These are phyloP conservation scores for Unio delphinus DNA, from an alignment of 2,888 invertebrate species.

Conservation along the genomic window DNA sequence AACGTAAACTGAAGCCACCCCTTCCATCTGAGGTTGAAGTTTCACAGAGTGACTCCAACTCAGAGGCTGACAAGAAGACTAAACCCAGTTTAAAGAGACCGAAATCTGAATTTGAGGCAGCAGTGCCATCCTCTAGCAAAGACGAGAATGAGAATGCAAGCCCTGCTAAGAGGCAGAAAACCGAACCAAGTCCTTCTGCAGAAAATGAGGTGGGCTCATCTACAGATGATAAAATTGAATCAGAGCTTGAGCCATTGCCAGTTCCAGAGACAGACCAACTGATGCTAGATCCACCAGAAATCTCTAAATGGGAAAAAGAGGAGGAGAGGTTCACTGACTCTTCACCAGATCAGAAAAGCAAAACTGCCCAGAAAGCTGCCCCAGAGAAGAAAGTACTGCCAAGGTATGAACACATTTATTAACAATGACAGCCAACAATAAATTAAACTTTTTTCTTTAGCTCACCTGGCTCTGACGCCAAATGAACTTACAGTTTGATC, in stretches of 20 bases:
- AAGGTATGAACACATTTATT: constrained; percentile 75
- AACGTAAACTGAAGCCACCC: constrained; percentile 8
- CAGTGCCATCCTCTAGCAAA: constrained; percentile 8
- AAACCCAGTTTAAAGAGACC: neutral
- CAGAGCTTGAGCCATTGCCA: neutral
- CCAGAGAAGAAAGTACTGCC: constrained; percentile 79
- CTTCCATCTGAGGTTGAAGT: constrained; percentile 11
- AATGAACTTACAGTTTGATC: too few relatives aligned
- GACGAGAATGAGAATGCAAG: constrained; percentile 20
- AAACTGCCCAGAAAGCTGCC: constrained; percentile 53
- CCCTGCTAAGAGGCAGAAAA: constrained; percentile 17
- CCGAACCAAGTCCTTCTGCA: neutral
- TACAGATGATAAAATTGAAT: constrained; percentile 6
- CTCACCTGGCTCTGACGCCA: too few relatives aligned
- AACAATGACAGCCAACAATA: too few relatives aligned
- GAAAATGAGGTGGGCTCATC: constrained; percentile 1
- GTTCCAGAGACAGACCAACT: constrained; percentile 18
- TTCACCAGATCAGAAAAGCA: constrained; percentile 67
- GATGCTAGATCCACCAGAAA: constrained; percentile 76
- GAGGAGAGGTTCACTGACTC: constrained; percentile 70
- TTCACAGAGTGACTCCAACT: constrained; percentile 13
- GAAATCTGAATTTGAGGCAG: constrained; percentile 8
- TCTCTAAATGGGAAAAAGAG: constrained; percentile 91
- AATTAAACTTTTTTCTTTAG: too few relatives aligned
- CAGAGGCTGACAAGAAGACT: constrained; percentile 12